These are phyloP conservation scores for Zoanthus solanderi DNA, from an alignment of 92 coral and sea anemone species.

Conservation along the genomic window DNA sequence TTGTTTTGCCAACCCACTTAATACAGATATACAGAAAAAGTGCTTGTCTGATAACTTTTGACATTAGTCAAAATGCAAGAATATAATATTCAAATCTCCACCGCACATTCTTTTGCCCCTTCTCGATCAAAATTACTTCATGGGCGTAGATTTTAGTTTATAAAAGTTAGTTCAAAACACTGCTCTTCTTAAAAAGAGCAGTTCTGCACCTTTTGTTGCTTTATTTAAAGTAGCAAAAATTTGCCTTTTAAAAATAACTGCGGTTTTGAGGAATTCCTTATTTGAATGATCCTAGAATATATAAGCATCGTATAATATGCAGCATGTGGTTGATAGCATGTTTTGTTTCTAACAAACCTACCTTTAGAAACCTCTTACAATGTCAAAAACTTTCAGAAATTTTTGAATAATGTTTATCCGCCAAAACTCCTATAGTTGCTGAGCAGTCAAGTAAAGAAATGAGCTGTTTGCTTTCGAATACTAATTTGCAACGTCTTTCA, in stretches of 20 bases:
- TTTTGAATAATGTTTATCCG: not conserved
- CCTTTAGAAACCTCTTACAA: slow-evolving; percentile 9
- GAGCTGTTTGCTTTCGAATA: slow-evolving; percentile 57
- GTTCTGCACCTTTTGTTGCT: slow-evolving; percentile 29
- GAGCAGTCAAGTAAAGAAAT: slow-evolving; percentile 44
- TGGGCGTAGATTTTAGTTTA: not conserved
- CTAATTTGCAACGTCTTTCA: slow-evolving; percentile 51
- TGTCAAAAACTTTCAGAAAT: not conserved
- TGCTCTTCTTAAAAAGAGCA: slow-evolving; percentile 37
- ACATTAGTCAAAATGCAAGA: not conserved
- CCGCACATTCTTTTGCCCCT: not conserved
- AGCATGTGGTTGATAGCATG: slow-evolving; percentile 16
- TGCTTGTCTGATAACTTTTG: not conserved
- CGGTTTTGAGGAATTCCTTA: slow-evolving; percentile 41
- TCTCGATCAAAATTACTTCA: not conserved
- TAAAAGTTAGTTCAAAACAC: not conserved
- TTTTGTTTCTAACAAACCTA: slow-evolving; percentile 10
- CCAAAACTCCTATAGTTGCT: not conserved
- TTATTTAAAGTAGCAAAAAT: not conserved
- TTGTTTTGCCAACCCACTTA: slow-evolving; percentile 11
- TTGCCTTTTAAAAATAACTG: slow-evolving; percentile 21
- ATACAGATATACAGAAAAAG: not conserved
- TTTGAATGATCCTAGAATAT: slow-evolving; percentile 1
- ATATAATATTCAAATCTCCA: no score
- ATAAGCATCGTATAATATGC: not conserved